A percentile compares a stretch with the other conserved stretches of the same genome.
These are phyloP conservation scores for Mantis religiosa DNA, from an alignment of 2,888 invertebrate genomes.

Conservation along the genomic window DNA sequence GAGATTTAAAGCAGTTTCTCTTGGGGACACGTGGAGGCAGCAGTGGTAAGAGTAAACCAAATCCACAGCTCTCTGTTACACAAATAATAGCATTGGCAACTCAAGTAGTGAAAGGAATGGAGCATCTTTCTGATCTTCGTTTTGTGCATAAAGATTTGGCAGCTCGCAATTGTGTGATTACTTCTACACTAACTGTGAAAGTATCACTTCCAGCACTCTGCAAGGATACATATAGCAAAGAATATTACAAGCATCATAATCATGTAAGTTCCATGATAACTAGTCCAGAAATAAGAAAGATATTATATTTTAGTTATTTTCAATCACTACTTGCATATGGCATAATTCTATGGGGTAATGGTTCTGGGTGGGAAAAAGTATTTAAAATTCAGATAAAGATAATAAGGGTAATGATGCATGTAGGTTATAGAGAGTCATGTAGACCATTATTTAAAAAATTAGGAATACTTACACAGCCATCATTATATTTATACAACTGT, in stretches of 20 bases:
- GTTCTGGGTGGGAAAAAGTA: no score
- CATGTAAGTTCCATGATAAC: slow-evolving; percentile 53
- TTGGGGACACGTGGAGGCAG: slow-evolving; percentile 52
- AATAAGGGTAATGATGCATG: no score
- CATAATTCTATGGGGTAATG: no score
- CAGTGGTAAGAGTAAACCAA: slow-evolving; percentile 42
- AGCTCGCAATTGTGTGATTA: slow-evolving; percentile 85
- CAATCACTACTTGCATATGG: no score
- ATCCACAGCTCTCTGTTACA: slow-evolving; percentile 61
- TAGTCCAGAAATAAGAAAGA: no score
- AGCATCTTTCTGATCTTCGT: slow-evolving; percentile 68
- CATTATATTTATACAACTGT: no score
- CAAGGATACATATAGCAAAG: slow-evolving; percentile 81
- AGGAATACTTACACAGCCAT: no score
- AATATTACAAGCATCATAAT: slow-evolving; percentile 83
- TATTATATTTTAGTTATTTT: no score
- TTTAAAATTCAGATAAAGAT: no score
- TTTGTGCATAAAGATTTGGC: slow-evolving; percentile 89
- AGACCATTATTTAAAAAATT: no score
- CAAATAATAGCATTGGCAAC: slow-evolving; percentile 65
- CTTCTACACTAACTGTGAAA: slow-evolving; percentile 76
- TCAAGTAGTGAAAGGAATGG: slow-evolving; percentile 79
- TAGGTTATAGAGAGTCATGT: no score
- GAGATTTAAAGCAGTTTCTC: slow-evolving; percentile 87
- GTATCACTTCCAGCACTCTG: slow-evolving; percentile 75